phyloP scores from a whole-genome alignment of 2,888 invertebrate genomes.

The Drosophila subsilvestris region DNA sequence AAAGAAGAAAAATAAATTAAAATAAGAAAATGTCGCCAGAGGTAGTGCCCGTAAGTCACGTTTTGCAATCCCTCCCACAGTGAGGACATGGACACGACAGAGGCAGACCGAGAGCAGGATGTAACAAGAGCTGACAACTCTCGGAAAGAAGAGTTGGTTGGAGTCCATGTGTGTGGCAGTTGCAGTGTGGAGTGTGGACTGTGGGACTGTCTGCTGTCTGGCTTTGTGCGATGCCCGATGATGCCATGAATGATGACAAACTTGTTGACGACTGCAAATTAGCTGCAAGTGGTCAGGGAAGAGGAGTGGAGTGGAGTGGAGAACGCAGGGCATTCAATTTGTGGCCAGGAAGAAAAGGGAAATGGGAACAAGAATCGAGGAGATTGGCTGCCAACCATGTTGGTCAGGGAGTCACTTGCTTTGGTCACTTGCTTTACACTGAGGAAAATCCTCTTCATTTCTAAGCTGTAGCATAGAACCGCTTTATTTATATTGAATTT shows the following conservation, averaged over 20 bases:
- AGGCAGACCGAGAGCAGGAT: conserved; percentile 30
- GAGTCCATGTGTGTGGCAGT: neutral
- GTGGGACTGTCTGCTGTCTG: conserved; percentile 25
- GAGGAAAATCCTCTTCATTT: neutral
- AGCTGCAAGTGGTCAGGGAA: conserved; percentile 63
- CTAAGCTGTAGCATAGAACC: neutral
- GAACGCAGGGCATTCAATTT: neutral
- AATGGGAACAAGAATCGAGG: neutral
- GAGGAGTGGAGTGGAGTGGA: conserved; percentile 7
- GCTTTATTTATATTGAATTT: neutral
- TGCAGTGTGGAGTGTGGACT: neutral
- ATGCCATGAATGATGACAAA: conserved; percentile 62
- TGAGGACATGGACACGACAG: conserved; percentile 53
- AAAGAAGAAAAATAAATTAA: conserved; percentile 44
- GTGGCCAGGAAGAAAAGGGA: neutral
- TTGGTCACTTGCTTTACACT: neutral
- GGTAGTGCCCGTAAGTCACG: conserved; percentile 53
- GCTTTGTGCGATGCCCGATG: conserved; percentile 29
- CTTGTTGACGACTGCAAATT: conserved; percentile 15
- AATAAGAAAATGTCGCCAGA: conserved; percentile 51
- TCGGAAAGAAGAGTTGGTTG: conserved; percentile 4
- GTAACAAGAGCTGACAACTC: conserved; percentile 55
- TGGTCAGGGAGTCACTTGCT: neutral
- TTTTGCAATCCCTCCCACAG: conserved; percentile 22
- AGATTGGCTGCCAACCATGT: neutral